Percentiles rank a stretch among this genome's conserved stretches.
Evolutionary conservation across 2,888 invertebrate species (phyloP).

Genomic region (Melanotus villosus): DNA sequence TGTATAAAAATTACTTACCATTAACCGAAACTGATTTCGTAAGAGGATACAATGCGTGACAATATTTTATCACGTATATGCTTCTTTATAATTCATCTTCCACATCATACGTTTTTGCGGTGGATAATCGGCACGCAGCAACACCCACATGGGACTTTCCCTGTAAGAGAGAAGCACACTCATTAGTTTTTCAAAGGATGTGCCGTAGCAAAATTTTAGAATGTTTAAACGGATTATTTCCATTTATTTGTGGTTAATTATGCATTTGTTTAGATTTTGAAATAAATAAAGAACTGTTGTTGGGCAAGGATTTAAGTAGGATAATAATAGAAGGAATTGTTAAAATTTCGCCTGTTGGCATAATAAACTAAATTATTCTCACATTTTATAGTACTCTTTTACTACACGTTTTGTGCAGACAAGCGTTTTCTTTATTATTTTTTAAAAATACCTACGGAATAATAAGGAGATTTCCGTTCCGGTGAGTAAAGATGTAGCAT

Average conservation of each 20-base stretch:
- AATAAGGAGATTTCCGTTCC: constrained; percentile 58
- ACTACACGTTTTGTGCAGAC: constrained; percentile 18
- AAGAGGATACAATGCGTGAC: too few relatives aligned
- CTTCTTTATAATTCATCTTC: not conserved
- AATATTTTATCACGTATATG: too few relatives aligned
- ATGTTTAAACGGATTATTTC: too few relatives aligned
- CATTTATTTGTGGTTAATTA: too few relatives aligned
- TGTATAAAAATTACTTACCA: too few relatives aligned
- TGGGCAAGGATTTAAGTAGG: too few relatives aligned
- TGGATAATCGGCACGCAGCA: constrained; percentile 7
- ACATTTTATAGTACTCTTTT: not conserved
- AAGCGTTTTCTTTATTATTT: constrained; percentile 31
- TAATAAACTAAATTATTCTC: not conserved
- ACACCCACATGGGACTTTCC: constrained; percentile 41
- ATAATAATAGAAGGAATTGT: too few relatives aligned
- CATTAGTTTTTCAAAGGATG: constrained; percentile 9
- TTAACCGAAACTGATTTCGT: too few relatives aligned
- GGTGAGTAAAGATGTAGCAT: constrained; percentile 61
- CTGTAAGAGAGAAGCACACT: constrained; percentile 5
- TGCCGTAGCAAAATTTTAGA: not conserved
- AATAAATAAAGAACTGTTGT: too few relatives aligned
- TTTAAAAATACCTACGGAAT: constrained; percentile 46
- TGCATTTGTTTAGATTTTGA: too few relatives aligned
- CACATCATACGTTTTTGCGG: constrained; percentile 28
- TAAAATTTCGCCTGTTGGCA: too few relatives aligned